A percentile compares a stretch with the other conserved stretches of the same genome.
phyloP scores from a whole-genome alignment of 2,888 invertebrate species.

The Drosophila merina region DNA sequence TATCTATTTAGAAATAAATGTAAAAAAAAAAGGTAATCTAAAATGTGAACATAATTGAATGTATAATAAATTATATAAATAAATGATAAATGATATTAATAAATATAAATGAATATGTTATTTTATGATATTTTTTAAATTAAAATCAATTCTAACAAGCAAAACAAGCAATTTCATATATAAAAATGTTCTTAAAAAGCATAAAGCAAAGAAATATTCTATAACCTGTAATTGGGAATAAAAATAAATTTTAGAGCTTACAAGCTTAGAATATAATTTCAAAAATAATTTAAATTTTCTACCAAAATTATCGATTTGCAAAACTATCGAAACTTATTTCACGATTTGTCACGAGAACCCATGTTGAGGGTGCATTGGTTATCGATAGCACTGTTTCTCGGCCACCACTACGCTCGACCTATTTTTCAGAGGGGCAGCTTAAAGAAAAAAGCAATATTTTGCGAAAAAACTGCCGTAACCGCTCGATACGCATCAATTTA shows the following conservation, averaged over 20 bases:
- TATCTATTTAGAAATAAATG: too few species aligned
- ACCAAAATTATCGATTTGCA: not conserved
- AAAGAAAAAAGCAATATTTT: conserved; percentile 66
- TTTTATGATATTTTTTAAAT: too few species aligned
- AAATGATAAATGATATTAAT: too few species aligned
- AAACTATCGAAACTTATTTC: not conserved
- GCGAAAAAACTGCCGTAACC: conserved; percentile 47
- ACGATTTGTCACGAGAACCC: not conserved
- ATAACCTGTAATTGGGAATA: too few species aligned
- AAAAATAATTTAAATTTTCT: not conserved
- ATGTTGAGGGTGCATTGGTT: not conserved
- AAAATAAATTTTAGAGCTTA: too few species aligned
- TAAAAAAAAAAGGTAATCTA: too few species aligned
- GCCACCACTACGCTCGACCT: conserved; percentile 61
- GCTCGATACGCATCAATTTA: conserved; percentile 3
- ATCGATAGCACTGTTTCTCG: conserved; percentile 11
- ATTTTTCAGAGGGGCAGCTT: conserved; percentile 59
- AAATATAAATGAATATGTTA: too few species aligned
- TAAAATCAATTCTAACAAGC: too few species aligned
- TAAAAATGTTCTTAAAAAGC: not conserved
- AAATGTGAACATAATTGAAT: too few species aligned
- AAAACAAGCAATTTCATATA: too few species aligned
- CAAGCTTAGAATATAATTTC: not conserved
- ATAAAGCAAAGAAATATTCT: not conserved
- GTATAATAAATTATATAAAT: too few species aligned